phyloP scores from a whole-genome alignment of 1,140 invertebrate species.

The Neodiprion pinetum region DNA sequence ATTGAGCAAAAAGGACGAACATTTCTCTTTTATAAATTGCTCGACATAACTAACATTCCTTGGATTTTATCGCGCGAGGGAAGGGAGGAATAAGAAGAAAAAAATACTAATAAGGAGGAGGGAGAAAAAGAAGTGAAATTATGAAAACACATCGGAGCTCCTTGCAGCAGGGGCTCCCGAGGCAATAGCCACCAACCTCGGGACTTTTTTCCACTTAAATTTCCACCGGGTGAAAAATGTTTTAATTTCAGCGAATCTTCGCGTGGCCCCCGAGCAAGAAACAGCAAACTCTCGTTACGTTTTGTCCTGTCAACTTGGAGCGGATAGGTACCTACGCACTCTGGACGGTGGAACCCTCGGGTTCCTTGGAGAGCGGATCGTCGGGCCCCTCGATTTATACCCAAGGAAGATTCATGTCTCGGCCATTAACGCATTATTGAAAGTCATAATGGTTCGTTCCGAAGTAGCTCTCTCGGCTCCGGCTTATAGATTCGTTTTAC shows the following conservation, averaged over 20 bases:
- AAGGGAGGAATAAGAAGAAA: neutral
- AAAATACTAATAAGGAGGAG: neutral
- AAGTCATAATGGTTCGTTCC: conserved; percentile 39
- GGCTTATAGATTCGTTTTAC: conserved; percentile 18
- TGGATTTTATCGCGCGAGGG: neutral
- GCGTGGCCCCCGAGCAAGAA: neutral
- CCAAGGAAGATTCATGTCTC: conserved; percentile 36
- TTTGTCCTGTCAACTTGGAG: no score
- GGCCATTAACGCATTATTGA: conserved; percentile 45
- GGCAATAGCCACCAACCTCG: no score
- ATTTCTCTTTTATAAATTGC: conserved; percentile 6
- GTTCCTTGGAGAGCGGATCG: neutral
- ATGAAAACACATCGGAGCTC: neutral
- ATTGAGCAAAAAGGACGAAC: neutral
- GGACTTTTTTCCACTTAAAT: conserved; percentile 6
- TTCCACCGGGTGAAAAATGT: conserved; percentile 7
- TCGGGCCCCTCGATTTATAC: conserved; percentile 31
- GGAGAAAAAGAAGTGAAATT: neutral
- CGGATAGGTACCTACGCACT: neutral
- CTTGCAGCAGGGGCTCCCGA: neutral
- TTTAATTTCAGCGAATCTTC: conserved; percentile 17
- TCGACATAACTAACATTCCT: conserved; percentile 1
- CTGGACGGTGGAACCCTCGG: neutral
- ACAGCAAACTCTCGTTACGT: neutral
- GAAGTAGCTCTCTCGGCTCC: conserved; percentile 25